Percentiles rank a stretch among this genome's conserved stretches.
phyloP scores from a whole-genome alignment of 1,140 invertebrate genomes.

The Aphelinus atriplicis region DNA sequence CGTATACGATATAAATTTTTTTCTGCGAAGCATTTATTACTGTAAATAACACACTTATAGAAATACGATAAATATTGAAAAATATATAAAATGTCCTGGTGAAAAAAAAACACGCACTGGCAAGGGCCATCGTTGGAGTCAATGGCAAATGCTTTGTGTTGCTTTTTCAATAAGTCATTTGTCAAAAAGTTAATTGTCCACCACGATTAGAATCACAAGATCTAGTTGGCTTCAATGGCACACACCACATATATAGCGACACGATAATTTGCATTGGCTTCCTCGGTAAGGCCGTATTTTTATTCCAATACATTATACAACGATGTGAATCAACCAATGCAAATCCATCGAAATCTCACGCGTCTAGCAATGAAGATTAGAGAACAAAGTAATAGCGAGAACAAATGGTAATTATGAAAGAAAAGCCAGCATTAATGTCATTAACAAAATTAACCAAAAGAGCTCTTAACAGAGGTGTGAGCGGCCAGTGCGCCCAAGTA shows the following conservation, averaged over 20 bases:
- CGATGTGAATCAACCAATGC: not conserved
- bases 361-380: conserved; percentile 7
- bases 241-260: not conserved
- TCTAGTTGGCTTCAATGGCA: no score
- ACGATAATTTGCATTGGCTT: conserved; percentile 32
- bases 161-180: not conserved
- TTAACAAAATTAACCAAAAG: not conserved
- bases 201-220: no score
- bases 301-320: not conserved
- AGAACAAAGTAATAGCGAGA: conserved; percentile 3
- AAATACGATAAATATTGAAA: conserved; percentile 33
- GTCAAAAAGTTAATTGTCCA: no score
- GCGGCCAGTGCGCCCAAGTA: conserved; percentile 6
- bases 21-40: conserved; percentile 49
- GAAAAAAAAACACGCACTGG: conserved; percentile 22
- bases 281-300: conserved; percentile 11
- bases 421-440: conserved; percentile 10
- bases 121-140: conserved; percentile 52
- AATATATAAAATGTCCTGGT: conserved; percentile 57
- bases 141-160: conserved; percentile 53
- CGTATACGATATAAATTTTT: conserved; percentile 20
- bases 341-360: conserved; percentile 1
- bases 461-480: conserved; percentile 21
- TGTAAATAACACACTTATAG: conserved; percentile 54
- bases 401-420: conserved; percentile 36